These are phyloP conservation scores for Icerya purchasi DNA, from an alignment of 2,888 invertebrate species.

Conservation along the genomic window DNA sequence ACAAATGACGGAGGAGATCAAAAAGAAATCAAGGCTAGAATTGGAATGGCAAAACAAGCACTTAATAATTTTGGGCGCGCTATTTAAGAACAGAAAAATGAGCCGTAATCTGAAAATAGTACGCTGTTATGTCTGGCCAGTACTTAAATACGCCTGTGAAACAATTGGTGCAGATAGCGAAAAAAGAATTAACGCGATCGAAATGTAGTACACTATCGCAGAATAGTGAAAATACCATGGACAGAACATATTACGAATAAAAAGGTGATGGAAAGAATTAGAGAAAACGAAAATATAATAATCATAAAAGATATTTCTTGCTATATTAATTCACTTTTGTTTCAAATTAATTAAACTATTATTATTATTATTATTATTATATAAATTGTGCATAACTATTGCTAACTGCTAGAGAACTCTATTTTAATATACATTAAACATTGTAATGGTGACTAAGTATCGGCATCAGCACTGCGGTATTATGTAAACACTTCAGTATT, in stretches of 20 bases:
- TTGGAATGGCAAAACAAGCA: background rate
- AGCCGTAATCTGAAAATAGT: background rate
- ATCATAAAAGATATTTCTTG: background rate
- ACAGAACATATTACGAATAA: background rate
- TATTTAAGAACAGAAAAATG: no score
- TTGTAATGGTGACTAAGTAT: no score
- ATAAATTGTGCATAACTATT: no score
- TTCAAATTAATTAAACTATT: no score
- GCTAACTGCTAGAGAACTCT: no score
- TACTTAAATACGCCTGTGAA: background rate
- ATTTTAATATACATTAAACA: no score
- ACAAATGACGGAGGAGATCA: background rate
- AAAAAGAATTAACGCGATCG: background rate
- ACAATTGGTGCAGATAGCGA: background rate
- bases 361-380: no score
- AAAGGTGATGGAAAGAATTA: background rate
- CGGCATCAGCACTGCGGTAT: no score
- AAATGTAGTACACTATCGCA: background rate
- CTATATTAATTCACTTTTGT: no score
- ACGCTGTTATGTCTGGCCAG: background rate
- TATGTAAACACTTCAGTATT: no score
- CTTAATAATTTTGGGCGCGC: no score
- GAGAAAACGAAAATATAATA: background rate
- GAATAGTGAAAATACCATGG: background rate
- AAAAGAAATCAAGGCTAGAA: background rate